phyloP scores from a whole-genome alignment of 2,113 vertebrate species.

The Taxidea taxus region DNA sequence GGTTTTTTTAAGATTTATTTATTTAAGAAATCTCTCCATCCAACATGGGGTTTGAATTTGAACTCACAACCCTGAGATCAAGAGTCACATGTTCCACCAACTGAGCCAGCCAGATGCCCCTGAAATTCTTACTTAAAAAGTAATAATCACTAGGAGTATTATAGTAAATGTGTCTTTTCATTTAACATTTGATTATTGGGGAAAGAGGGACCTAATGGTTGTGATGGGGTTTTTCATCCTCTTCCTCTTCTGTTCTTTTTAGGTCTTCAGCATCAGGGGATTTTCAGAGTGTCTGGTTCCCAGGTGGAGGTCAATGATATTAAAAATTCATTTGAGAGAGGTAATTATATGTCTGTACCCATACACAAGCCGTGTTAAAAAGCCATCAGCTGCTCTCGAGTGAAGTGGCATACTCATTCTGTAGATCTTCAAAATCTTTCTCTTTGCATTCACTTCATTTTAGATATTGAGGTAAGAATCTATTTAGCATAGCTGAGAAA shows the following conservation, averaged over 20 bases:
- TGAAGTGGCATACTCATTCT: not conserved
- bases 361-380: constrained; percentile 32
- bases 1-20: not conserved
- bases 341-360: constrained; percentile 82
- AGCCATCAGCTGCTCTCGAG: constrained; percentile 42
- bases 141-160: not conserved
- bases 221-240: not conserved
- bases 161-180: not conserved
- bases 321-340: constrained; percentile 99
- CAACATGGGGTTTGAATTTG: not conserved
- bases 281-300: constrained; percentile 97
- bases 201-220: not conserved
- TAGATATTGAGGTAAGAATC: not conserved
- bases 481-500: not conserved
- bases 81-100: not conserved
- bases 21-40: not conserved
- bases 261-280: constrained; percentile 99
- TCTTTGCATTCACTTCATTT: not conserved
- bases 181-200: not conserved
- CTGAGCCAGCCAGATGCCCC: not conserved
- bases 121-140: not conserved
- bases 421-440: not conserved
- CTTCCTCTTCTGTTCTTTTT: constrained; percentile 48
- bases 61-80: not conserved
- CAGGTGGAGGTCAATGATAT: constrained; percentile 99